Base-by-base conservation (phyloP, 2,797 vertebrate genomes). In the Pristis pectinata region DNA sequence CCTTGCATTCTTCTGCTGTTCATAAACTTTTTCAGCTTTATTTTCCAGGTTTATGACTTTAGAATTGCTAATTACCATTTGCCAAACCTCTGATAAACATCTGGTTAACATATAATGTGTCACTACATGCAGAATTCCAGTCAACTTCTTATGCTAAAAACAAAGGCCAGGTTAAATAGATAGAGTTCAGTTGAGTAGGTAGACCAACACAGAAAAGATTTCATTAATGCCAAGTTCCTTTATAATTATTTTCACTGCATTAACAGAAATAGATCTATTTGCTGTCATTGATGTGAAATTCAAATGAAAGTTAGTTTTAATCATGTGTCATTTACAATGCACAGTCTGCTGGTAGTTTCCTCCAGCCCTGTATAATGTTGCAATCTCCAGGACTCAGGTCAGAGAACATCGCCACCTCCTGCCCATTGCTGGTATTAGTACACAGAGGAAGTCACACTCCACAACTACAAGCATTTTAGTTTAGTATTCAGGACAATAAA, bases 401-500 rank as follows among this genome's bases (percentile, higher is more conserved):
- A 94, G 92, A 53, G 92, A 94, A 94, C 70, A 76, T 41, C n/a
- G 92, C 92, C 92, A 94, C 5, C 92, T 94, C 41, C 92, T 94
- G 92, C 44, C 67, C 70, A n/a, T 9, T 34, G 41, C 44, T 76
- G 67, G 92, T 74, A 94, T 44, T 53, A 70, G 34, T 74, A 53
- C 44, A 34, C 30, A 34, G 49, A 27, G 44, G 41, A 94, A 93
- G 70, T 24, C 44, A 30, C 30, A 11, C 61, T 10, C 10, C 44
- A 34, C 19, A 34, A 93, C 41, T 34, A 13, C 67, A 74, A 94
- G 44, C 70, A 74, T 74, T 76, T 74, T 53, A 70, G 41, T 94
- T 93, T 15, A 3, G 27, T 53, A 53, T 49, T 74, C 70, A 34
- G 49, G 70, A 94, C 49, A 94, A 94, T 72, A 74, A 94, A 94